Evolutionary conservation across 2,797 vertebrate species (phyloP).

Genomic region (Sebastes vulpes): DNA sequence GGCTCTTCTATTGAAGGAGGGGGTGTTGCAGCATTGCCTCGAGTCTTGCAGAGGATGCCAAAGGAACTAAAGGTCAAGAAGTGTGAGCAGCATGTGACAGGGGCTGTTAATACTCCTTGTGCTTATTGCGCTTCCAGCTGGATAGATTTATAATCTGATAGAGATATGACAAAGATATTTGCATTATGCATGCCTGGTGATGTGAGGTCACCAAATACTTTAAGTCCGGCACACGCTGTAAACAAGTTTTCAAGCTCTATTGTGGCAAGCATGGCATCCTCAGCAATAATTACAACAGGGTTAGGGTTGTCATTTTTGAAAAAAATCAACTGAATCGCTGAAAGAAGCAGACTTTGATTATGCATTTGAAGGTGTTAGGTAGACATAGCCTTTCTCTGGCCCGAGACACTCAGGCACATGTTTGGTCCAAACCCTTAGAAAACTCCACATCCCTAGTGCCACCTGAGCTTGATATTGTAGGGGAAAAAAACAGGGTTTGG

Average conservation of each 20-base stretch:
- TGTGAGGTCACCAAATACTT: neutral
- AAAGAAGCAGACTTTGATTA: neutral
- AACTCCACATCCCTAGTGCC: too few species aligned
- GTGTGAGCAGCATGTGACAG: conserved; percentile 62
- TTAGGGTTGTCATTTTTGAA: neutral
- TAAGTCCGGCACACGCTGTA: neutral
- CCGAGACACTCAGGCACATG: neutral
- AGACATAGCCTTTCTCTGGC: neutral
- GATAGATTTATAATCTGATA: neutral
- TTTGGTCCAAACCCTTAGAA: neutral
- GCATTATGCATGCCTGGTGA: neutral
- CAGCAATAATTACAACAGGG: neutral
- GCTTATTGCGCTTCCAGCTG: neutral
- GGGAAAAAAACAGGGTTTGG: neutral
- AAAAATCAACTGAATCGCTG: neutral
- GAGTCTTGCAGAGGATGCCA: conserved; percentile 26
- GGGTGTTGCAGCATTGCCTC: neutral
- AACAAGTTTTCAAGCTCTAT: neutral
- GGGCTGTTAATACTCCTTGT: neutral
- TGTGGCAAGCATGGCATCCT: neutral
- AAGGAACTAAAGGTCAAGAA: conserved; percentile 48
- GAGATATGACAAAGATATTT: neutral
- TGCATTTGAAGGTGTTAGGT: neutral
- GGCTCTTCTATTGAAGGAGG: neutral
- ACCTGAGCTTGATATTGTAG: too few species aligned